Evolutionary conservation across 2,113 vertebrate species (phyloP), one percentile per base, ranked within the genome.

Genomic region (Piliocolobus tephrosceles): DNA sequence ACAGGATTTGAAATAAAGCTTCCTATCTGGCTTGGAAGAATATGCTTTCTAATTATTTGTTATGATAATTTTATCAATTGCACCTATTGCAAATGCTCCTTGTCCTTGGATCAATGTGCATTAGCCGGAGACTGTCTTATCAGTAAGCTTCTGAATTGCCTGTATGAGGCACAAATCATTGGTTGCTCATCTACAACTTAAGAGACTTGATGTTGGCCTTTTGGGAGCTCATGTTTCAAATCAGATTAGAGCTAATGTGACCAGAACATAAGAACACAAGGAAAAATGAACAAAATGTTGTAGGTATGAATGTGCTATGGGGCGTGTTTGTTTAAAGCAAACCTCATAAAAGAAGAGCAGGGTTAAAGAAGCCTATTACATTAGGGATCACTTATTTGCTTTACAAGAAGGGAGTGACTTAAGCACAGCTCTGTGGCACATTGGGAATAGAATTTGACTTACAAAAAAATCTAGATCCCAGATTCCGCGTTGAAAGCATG

Each of bases 211-310:
- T 55, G 82, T 64, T 61, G 86, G 83, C 83, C 70, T 96, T 92
- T 75, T 10, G 75, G 86, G 72, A 96, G 85, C 66, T 92, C 78
- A 58, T 2, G 1, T 92, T 97, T 97, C 94, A 96, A 76, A 96
- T 70, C 72, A 86, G 75, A 64, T 64, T 52, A 61, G 12, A 10
- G 3, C 3, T 52, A 40, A 47, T 68, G 32, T 79, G 86, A 66
- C 64, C 66, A 89, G 61, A 78, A 93, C 18, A 18, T 18, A 75
- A 82, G 78, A 81, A 47, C 55, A 20, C 4, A 12, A 73, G 61
- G 79, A 61, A 79, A 85, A 94, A 72, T 82, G 50, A 80, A 43
- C 91, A 75, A n/a, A 73, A 57, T 35, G 2, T 55, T 52, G 17
- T 27, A 90, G 84, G 89, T 40, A 45, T 23, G 4, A 57, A 73